phyloP scores from a whole-genome alignment of 2,113 vertebrate genomes.

The Callopanchax toddi region DNA sequence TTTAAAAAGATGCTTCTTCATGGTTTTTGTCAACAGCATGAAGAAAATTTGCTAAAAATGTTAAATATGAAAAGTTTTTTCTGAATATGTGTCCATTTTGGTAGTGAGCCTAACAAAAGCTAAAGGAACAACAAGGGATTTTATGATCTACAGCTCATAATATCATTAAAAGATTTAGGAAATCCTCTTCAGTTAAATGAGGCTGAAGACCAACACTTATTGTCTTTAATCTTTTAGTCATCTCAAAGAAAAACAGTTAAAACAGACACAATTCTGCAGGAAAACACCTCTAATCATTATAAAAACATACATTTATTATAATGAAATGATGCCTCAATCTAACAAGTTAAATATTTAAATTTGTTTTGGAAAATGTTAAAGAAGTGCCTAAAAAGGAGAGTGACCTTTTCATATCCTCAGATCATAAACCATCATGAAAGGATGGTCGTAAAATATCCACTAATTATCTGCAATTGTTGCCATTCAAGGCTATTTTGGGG shows the following conservation, averaged over 20 bases:
- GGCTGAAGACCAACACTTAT: constrained; percentile 1
- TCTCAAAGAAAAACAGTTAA: neutral
- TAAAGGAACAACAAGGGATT: neutral
- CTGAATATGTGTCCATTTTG: too few species aligned
- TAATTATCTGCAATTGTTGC: neutral
- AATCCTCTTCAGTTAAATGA: neutral
- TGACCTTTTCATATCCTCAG: too few species aligned
- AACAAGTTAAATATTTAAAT: too few species aligned
- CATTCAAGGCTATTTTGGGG: neutral
- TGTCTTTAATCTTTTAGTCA: neutral
- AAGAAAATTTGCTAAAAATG: too few species aligned
- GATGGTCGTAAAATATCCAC: too few species aligned
- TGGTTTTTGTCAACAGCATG: too few species aligned
- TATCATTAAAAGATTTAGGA: constrained; percentile 18
- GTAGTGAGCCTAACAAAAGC: neutral
- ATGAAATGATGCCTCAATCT: neutral
- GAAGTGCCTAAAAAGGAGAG: too few species aligned
- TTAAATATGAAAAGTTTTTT: too few species aligned
- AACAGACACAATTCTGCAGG: neutral
- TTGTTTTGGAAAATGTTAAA: too few species aligned
- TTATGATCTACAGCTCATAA: constrained; percentile 5
- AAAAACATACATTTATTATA: neutral
- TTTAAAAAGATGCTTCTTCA: too few species aligned
- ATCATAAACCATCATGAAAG: too few species aligned
- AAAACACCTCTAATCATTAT: neutral